Conservation (phyloP, 1,140 invertebrate species). For the Spodoptera frugiperda region DNA sequence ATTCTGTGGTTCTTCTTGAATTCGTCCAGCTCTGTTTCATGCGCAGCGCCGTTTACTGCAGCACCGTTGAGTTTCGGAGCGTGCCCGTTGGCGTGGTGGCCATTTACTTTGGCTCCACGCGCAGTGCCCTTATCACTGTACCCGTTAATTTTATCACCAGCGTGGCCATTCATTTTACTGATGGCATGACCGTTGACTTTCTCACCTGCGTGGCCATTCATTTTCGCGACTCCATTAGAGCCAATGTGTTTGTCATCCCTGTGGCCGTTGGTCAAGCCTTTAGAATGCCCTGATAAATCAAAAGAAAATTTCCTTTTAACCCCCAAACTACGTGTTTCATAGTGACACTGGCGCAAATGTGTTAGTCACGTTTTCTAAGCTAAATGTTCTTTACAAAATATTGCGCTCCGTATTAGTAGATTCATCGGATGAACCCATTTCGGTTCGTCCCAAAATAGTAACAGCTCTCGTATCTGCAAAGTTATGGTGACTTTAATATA, state of each 20-base stretch:
- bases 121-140: conserved; percentile 53
- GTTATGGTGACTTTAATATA: conserved; percentile 72
- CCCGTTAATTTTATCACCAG: conserved; percentile 45
- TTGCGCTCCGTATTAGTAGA: conserved; percentile 66
- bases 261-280: conserved; percentile 50
- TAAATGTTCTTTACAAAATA: conserved; percentile 51
- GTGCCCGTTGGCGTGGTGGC: conserved; percentile 54
- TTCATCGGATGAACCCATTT: conserved; percentile 68
- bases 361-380: conserved; percentile 58
- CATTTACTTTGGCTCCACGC: conserved; percentile 46
- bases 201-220: conserved; percentile 54
- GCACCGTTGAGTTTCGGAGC: conserved; percentile 41
- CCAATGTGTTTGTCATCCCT: conserved; percentile 53
- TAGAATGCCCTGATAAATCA: conserved; percentile 73
- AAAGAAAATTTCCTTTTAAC: conserved; percentile 68
- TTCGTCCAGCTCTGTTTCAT: conserved; percentile 56
- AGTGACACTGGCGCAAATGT: conserved; percentile 78
- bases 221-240: conserved; percentile 54
- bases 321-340: conserved; percentile 52
- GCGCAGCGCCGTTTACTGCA: conserved; percentile 47
- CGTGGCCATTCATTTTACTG: conserved; percentile 59
- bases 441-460: conserved; percentile 69
- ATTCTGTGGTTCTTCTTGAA: conserved; percentile 64
- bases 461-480: conserved; percentile 75
- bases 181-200: conserved; percentile 50